Base-by-base conservation (phyloP, 2,888 invertebrate species). In the Willowsia nigromaculata region DNA sequence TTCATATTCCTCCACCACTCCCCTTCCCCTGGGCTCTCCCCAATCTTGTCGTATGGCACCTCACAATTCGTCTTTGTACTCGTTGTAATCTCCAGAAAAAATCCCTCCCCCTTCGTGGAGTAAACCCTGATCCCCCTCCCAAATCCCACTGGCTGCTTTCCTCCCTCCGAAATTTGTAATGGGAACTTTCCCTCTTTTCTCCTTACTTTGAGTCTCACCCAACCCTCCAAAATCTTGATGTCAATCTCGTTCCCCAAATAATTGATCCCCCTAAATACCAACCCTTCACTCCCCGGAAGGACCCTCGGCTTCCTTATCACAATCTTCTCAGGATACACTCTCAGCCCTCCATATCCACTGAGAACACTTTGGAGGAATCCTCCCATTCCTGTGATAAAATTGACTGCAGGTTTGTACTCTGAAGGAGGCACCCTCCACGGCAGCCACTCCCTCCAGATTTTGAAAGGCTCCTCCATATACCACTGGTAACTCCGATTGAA, bases 331-430 rank as follows among this genome's bases (percentile, higher is more conserved):
- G 90, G 88, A 40, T 90, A 59, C 5, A 93, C 87, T 13, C 94
- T 93, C 59, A 94, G 85, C 11, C 94, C 94, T 15, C 93, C 94
- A 90, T 94, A 94, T 0, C 94, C 94, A 90, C 93, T 94, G 1
- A 94, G 90, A 33, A 94, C 74, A 0, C 93, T 93, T 92, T 94
- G 94, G 0, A 94, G 93, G 88, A 94, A 94, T n/a, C 94, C 94
- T 3, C 94, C 94, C 93, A 94, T 94, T 7, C 94, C 94, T 2
- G 94, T 94, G 25, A 94, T 93, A 90, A 94, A 94, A 91, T 94
- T 94, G n/a, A n/a, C n/a, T n/a, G n/a, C n/a, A n/a, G n/a, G n/a
- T n/a, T n/a, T n/a, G n/a, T n/a, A n/a, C n/a, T n/a, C n/a, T n/a
- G n/a, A n/a, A n/a, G n/a, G n/a, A n/a, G n/a, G n/a, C n/a, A n/a